Conservation (phyloP, 2,888 invertebrate genomes). For the Galerucella nymphaeae region DNA sequence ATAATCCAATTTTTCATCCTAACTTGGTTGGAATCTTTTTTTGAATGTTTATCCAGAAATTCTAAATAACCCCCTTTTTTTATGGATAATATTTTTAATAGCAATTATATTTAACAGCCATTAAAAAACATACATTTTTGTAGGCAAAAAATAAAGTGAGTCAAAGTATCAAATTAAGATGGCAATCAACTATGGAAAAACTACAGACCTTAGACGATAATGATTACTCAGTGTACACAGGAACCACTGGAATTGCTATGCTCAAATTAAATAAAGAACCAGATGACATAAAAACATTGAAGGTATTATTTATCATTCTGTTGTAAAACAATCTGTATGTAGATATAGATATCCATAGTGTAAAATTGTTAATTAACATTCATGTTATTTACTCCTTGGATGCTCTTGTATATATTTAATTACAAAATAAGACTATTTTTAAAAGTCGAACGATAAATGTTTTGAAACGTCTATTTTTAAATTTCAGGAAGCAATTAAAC, state of each 20-base stretch:
- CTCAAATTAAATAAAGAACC: slow-evolving; percentile 69
- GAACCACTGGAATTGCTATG: slow-evolving; percentile 77
- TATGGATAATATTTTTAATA: no score
- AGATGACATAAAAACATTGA: slow-evolving; percentile 53
- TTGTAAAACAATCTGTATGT: no score
- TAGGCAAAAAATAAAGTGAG: slow-evolving; percentile 37
- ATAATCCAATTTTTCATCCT: background rate
- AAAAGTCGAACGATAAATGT: background rate
- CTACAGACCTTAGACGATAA: slow-evolving; percentile 64
- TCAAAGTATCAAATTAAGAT: slow-evolving; percentile 61
- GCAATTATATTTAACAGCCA: no score
- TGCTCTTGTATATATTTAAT: background rate
- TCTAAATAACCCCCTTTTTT: slow-evolving; percentile 58
- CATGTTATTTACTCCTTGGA: background rate
- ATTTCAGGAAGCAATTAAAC: slow-evolving; percentile 55
- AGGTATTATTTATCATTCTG: slow-evolving; percentile 44
- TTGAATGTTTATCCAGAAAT: slow-evolving; percentile 65
- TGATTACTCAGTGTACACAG: slow-evolving; percentile 81
- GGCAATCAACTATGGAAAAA: slow-evolving; percentile 62
- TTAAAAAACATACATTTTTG: slow-evolving; percentile 47
- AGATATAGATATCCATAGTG: no score
- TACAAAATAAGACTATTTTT: background rate
- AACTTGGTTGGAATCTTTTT: background rate
- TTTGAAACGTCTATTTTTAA: background rate
- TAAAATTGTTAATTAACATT: no score